These are phyloP conservation scores for Oreocharis arfaki DNA, from an alignment of 2,113 vertebrate genomes.

Conservation along the genomic window DNA sequence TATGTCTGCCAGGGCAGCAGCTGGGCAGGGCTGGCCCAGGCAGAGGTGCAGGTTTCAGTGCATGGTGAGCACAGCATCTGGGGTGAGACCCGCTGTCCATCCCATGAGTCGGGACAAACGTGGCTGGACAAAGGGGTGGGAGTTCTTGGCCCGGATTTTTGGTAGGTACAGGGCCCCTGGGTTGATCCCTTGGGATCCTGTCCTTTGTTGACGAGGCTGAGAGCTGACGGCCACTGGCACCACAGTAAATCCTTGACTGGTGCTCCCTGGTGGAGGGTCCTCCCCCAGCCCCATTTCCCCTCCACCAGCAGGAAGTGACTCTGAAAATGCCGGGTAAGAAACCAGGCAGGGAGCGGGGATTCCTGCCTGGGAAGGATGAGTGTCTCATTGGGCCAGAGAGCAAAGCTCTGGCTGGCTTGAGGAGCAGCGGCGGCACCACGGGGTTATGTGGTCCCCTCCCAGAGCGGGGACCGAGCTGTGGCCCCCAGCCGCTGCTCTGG, in stretches of 20 bases:
- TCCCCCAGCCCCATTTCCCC: not conserved
- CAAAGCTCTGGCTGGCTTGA: not conserved
- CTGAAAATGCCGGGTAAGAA: constrained; percentile 75
- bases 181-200: not conserved
- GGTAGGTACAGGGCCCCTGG: not conserved
- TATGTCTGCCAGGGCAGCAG: constrained; percentile 70
- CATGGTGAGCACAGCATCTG: constrained; percentile 43
- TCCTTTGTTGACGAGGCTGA: not conserved
- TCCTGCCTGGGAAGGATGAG: not conserved
- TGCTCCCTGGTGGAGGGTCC: not conserved
- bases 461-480: rapidly evolving
- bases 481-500: not conserved
- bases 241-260: not conserved
- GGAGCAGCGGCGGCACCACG: not conserved
- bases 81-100: rapidly evolving
- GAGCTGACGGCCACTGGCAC: not conserved
- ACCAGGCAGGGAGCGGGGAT: rapidly evolving
- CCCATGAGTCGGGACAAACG: rapidly evolving
- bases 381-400: not conserved
- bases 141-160: not conserved
- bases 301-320: constrained; percentile 3
- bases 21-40: constrained; percentile 51
- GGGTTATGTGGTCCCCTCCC: not conserved
- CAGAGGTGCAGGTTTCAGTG: constrained; percentile 62
- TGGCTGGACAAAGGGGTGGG: not conserved